phyloP scores from a whole-genome alignment of 2,113 vertebrate species.

The Dipodomys stephensi region DNA sequence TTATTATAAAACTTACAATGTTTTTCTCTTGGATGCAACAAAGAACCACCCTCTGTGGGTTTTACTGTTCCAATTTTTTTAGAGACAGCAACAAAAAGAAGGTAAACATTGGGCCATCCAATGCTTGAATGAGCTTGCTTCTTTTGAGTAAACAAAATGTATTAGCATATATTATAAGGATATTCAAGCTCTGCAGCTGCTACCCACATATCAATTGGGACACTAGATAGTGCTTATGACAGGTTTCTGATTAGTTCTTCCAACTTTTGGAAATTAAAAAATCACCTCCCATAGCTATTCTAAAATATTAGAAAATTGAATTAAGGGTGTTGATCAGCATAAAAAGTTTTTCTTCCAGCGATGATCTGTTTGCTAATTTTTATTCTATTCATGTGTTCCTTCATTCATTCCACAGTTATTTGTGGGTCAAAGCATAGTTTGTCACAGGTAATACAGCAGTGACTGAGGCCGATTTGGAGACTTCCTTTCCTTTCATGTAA shows the following conservation, averaged over 20 bases:
- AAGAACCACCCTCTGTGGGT: conserved; percentile 62
- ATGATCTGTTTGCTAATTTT: not conserved
- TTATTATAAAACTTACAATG: conserved; percentile 70
- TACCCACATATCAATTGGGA: conserved; percentile 36
- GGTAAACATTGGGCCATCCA: conserved; percentile 65
- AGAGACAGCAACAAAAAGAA: conserved; percentile 72
- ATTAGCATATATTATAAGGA: conserved; percentile 36
- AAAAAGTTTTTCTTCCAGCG: not conserved
- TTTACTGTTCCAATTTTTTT: conserved; percentile 67
- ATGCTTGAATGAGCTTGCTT: conserved; percentile 61
- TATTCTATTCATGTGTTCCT: not conserved
- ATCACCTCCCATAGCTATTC: not conserved
- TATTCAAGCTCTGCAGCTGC: conserved; percentile 20
- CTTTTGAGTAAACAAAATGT: conserved; percentile 64
- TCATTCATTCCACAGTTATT: not conserved
- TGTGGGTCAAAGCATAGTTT: not conserved
- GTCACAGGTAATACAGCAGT: not conserved
- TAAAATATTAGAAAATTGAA: not conserved
- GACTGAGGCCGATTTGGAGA: not conserved
- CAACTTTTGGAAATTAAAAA: conserved; percentile 63
- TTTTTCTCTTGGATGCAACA: conserved; percentile 62
- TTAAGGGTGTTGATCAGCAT: not conserved
- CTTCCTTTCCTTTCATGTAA: not conserved
- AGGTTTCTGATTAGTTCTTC: conserved; percentile 61
- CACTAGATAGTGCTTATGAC: conserved; percentile 8